Base-by-base conservation (phyloP, 35 echinoderm and acorn worm species). In the Acanthaster planci region DNA sequence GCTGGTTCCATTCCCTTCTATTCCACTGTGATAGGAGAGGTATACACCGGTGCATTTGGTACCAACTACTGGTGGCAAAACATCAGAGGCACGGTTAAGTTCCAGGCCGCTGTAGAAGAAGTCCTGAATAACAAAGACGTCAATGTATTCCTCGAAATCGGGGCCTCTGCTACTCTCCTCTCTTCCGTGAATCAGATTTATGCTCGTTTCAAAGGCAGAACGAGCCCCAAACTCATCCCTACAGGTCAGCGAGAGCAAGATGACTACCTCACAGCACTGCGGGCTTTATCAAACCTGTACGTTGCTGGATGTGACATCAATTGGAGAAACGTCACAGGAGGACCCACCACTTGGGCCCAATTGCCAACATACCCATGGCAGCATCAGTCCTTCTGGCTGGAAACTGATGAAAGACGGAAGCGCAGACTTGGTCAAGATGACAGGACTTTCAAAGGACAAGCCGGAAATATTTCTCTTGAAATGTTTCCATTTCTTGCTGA, bases 61-160 rank as follows among this genome's bases (percentile, higher is more conserved):
- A 90, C 87, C 18, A 85, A 86, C 15, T 97, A 97, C 55, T 97
- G 95, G 95, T 97, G 95, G 95, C 42, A 78, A 4, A 97, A 97
- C 58, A 97, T 97, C 26, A 83, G 95, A 19, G 90, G 90, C 64
- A 39, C 87, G 10, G 95, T 97, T 18, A 81, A 83, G 36, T 97
- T 97, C 55, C 79, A 88, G 58, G 68, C 84, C 14, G 95, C 95
- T 9, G 84, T 97, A 30, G 91, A 90, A 67, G 52, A 50, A 27
- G 85, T 97, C 31, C 56, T 97, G 17, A 77, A 40, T 50, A 87
- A 93, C 37, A 52, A 82, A 17, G 40, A 93, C 5, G 52, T 84
- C 34, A 78, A 84, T 22, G 60, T 97, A 0, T 97, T 97, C 38
- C 57, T 97, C 18, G 95, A 97, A 58, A 84, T 79, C 31, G 84